Conservation (phyloP, 2,888 invertebrate genomes). For the Euzetes globulus region DNA sequence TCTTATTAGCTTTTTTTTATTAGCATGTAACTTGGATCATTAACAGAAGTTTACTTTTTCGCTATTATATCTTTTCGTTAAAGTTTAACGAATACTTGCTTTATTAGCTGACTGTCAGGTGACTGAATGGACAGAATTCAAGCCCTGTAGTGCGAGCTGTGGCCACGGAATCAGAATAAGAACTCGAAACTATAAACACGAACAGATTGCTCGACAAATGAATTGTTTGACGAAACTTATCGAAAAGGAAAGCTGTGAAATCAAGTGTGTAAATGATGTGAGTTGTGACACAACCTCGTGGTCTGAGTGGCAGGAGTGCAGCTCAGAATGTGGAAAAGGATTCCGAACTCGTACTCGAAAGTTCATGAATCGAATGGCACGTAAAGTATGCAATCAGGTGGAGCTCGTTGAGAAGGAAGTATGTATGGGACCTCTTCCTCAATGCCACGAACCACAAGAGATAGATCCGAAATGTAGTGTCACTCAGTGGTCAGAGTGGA, state of each 20-base stretch:
- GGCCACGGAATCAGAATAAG: conserved; percentile 61
- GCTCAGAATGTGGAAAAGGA: conserved; percentile 50
- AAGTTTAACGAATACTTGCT: not conserved
- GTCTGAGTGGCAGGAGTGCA: conserved; percentile 52
- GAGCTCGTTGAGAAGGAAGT: conserved; percentile 45
- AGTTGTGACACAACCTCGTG: conserved; percentile 50
- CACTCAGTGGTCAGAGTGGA: conserved; percentile 70
- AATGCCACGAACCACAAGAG: conserved; percentile 43
- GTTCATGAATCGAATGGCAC: conserved; percentile 45
- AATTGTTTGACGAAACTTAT: conserved; percentile 61
- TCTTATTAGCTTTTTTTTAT: too few relatives aligned
- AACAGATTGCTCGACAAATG: conserved; percentile 64
- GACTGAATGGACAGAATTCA: conserved; percentile 42
- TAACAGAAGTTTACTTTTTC: too few relatives aligned
- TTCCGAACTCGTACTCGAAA: conserved; percentile 60
- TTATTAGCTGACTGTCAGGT: conserved; percentile 41
- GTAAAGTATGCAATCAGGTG: conserved; percentile 40
- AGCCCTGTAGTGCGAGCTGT: conserved; percentile 41
- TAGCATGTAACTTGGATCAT: too few relatives aligned
- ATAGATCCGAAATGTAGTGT: conserved; percentile 56
- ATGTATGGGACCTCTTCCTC: conserved; percentile 46
- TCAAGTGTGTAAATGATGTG: conserved; percentile 40
- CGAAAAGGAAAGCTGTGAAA: conserved; percentile 71
- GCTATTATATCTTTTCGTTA: too few relatives aligned
- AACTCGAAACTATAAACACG: conserved; percentile 49